A percentile compares a stretch with the other conserved stretches of the same genome.
phyloP scores from a whole-genome alignment of 1,140 invertebrate genomes.

The silkworm (Bombyx mori) region ASM3026992v2 NC_085122.1:6120501-6121000 shows the following conservation, averaged over 20 bases:
- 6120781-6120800: neutral
- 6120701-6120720: conserved; percentile 18
- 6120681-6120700: conserved; percentile 10
- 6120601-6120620: too few relatives aligned
- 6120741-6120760: neutral
- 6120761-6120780: neutral
- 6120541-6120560: too few relatives aligned
- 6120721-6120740: conserved; percentile 4
- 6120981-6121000: too few relatives aligned
- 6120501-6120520: too few relatives aligned
- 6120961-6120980: too few relatives aligned
- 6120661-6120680: conserved; percentile 8
- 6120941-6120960: too few relatives aligned
- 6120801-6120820: neutral
- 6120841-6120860: neutral
- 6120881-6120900: neutral
- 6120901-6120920: neutral
- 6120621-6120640: too few relatives aligned
- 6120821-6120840: neutral
- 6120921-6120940: neutral
- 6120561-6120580: too few relatives aligned
- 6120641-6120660: conserved; percentile 11
- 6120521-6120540: too few relatives aligned
- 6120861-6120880: neutral
- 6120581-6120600: too few relatives aligned